Conservation (phyloP, 1,140 invertebrate species). For the Drosophila nigromelanica region DNA sequence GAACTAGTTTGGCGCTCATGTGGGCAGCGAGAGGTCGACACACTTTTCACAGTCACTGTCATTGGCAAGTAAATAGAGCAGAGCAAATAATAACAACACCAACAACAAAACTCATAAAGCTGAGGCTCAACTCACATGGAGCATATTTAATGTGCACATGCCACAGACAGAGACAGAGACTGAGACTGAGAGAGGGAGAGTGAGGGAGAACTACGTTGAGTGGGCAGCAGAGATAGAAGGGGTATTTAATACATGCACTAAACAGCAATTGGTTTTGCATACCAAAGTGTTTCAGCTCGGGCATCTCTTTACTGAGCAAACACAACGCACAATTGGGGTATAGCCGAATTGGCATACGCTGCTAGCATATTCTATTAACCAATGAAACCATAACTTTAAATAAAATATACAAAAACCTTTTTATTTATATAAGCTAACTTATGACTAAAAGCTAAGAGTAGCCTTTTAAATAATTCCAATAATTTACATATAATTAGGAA, state of each 20-base stretch:
- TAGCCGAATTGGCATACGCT: neutral
- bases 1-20: conserved; percentile 64
- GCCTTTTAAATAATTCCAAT: too few species aligned
- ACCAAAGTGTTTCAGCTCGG: conserved; percentile 27
- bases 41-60: conserved; percentile 72
- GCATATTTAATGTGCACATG: conserved; percentile 62
- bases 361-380: too few species aligned
- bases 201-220: neutral
- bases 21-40: conserved; percentile 72
- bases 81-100: conserved; percentile 44
- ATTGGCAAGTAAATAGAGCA: conserved; percentile 71
- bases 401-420: too few species aligned
- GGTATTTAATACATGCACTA: conserved; percentile 26
- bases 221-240: neutral
- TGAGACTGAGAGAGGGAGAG: neutral
- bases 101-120: conserved; percentile 25
- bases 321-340: neutral
- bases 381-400: too few species aligned
- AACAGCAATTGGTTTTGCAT: conserved; percentile 48
- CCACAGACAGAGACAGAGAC: neutral
- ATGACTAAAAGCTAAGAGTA: too few species aligned
- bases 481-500: too few species aligned
- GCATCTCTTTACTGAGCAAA: conserved; percentile 15
- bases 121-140: conserved; percentile 26
- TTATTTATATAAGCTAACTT: too few species aligned